Evolutionary conservation across 2,113 vertebrate species (phyloP).

Genomic region (Nothocercus nigrocapillus): DNA sequence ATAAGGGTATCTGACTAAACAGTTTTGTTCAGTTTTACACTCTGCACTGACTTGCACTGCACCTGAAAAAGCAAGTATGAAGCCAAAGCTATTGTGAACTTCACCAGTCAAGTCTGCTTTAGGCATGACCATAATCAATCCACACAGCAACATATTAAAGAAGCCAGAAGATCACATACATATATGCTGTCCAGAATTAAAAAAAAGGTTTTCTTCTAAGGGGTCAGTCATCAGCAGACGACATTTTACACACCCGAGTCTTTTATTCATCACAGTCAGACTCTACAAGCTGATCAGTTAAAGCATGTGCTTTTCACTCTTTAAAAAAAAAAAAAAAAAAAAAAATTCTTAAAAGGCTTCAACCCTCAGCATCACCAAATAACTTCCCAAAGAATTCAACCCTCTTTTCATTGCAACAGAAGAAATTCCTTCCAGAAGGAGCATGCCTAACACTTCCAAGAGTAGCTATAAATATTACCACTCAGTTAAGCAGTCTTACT

Average conservation of each 20-base stretch:
- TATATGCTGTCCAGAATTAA: background rate
- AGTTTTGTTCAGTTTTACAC: background rate
- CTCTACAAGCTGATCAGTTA: background rate
- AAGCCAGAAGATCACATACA: background rate
- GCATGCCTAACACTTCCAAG: background rate
- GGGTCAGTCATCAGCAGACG: background rate
- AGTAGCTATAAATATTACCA: background rate
- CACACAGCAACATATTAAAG: background rate
- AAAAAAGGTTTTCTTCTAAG: background rate
- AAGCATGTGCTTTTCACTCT: background rate
- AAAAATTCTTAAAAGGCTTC: background rate
- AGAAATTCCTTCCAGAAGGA: background rate
- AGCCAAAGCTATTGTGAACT: background rate
- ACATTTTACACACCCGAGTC: background rate
- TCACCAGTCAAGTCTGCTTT: background rate
- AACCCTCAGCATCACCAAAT: background rate
- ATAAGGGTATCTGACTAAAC: background rate
- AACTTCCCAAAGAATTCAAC: conserved; percentile 20
- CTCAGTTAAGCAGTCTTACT: background rate
- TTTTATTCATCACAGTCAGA: background rate
- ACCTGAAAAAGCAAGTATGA: background rate
- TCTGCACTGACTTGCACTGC: background rate
- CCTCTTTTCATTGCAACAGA: background rate
- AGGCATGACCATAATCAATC: background rate
- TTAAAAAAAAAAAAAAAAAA: background rate